These are phyloP conservation scores for Tiliacea aurago DNA, from an alignment of 2,888 invertebrate genomes.

Conservation along the genomic window DNA sequence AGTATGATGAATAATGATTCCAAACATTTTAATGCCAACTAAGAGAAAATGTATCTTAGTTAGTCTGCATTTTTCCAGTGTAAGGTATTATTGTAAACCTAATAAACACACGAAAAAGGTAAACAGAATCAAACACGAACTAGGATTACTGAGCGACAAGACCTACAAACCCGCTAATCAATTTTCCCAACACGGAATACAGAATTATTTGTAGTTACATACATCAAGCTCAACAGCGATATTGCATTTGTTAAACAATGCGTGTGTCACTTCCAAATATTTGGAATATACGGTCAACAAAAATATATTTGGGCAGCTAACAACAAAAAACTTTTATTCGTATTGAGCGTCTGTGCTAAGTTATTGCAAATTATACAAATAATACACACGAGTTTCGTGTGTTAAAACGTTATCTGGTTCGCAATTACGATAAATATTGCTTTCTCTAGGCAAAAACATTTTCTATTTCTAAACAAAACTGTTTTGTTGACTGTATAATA, in stretches of 20 bases:
- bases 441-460: neutral
- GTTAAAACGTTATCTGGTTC: too few relatives aligned
- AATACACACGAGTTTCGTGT: neutral
- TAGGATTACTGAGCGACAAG: neutral
- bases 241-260: slow-evolving; percentile 19
- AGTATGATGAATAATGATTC: too few relatives aligned
- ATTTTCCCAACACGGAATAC: slow-evolving; percentile 8
- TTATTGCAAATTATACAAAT: neutral
- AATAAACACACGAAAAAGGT: neutral
- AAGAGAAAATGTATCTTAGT: too few relatives aligned
- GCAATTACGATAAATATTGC: neutral
- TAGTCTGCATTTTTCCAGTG: too few relatives aligned
- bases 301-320: neutral
- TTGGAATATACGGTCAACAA: slow-evolving; percentile 10
- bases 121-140: neutral
- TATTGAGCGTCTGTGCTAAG: neutral
- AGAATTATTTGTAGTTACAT: slow-evolving; percentile 6
- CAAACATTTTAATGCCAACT: too few relatives aligned
- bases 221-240: slow-evolving; percentile 5
- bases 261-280: slow-evolving; percentile 20
- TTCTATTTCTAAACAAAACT: neutral
- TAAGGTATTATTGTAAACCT: neutral
- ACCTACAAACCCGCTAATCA: neutral
- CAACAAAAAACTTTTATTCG: too few relatives aligned
- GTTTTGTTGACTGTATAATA: neutral